Conservation (phyloP, 2,113 vertebrate genomes). For the Myiozetetes cayanensis region DNA sequence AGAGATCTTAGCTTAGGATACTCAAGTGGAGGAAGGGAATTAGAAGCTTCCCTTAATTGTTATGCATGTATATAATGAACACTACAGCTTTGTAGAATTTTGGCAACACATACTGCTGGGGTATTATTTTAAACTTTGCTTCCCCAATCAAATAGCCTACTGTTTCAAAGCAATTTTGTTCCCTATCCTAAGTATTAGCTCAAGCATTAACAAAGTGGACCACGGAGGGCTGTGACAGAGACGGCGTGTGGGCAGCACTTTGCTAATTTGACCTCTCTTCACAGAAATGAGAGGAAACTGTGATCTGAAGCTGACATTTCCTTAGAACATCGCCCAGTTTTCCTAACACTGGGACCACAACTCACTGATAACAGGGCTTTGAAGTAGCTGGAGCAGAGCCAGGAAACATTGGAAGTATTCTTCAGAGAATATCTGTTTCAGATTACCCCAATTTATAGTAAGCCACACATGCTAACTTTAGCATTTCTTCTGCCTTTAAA, state of each 20-base stretch:
- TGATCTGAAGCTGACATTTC: slow-evolving; percentile 72
- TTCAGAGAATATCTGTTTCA: slow-evolving; percentile 79
- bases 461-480: slow-evolving; percentile 77
- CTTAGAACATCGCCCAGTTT: slow-evolving; percentile 71
- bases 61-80: not conserved
- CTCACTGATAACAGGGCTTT: slow-evolving; percentile 79
- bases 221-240: not conserved
- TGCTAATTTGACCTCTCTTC: slow-evolving; percentile 64
- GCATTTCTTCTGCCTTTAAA: slow-evolving; percentile 72
- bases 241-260: not conserved
- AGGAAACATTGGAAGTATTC: slow-evolving; percentile 73
- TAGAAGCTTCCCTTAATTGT: slow-evolving; percentile 9
- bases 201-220: not conserved
- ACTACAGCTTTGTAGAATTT: not conserved
- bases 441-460: slow-evolving; percentile 76
- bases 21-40: not conserved
- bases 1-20: not conserved
- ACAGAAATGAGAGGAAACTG: slow-evolving; percentile 70
- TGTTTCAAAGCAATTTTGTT: slow-evolving; percentile 42
- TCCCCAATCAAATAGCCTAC: slow-evolving; percentile 45
- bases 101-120: not conserved
- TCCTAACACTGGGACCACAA: slow-evolving; percentile 70
- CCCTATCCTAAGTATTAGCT: not conserved
- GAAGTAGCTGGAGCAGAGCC: slow-evolving; percentile 75
- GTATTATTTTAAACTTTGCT: slow-evolving; percentile 46